A percentile compares a stretch with the other conserved stretches of the same genome.
These are phyloP conservation scores for Pteropus rufus DNA, from an alignment of 2,797 vertebrate species.

Conservation along the genomic window DNA sequence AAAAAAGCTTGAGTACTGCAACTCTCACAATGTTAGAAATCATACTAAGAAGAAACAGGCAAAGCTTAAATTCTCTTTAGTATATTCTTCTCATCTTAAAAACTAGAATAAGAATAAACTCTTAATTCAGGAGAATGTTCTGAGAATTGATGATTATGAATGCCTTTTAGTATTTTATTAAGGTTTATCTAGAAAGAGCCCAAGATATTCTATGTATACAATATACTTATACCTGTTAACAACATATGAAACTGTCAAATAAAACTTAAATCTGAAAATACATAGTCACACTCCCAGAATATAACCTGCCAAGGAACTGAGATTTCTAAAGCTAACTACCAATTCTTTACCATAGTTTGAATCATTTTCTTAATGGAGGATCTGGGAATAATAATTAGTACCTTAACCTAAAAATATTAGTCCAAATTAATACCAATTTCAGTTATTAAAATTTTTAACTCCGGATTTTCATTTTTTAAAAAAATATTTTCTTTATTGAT, in stretches of 20 bases:
- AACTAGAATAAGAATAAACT: slow-evolving; percentile 36
- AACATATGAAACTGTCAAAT: slow-evolving; percentile 26
- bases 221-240: slow-evolving; percentile 24
- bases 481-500: slow-evolving; percentile 14
- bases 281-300: slow-evolving; percentile 17
- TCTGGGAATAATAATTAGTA: slow-evolving; percentile 28
- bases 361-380: slow-evolving; percentile 15
- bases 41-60: slow-evolving; percentile 7
- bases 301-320: slow-evolving; percentile 16
- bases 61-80: slow-evolving; percentile 38
- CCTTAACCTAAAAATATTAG: slow-evolving; percentile 23
- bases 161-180: slow-evolving; percentile 8
- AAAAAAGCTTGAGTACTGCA: background rate
- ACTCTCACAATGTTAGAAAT: slow-evolving; percentile 30
- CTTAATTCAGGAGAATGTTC: slow-evolving; percentile 22
- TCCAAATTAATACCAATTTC: slow-evolving; percentile 39
- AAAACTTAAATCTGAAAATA: slow-evolving; percentile 48
- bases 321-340: slow-evolving; percentile 33
- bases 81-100: slow-evolving; percentile 38
- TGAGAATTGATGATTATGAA: background rate
- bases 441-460: slow-evolving; percentile 33
- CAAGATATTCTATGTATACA: slow-evolving; percentile 40
- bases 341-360: slow-evolving; percentile 29
- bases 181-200: background rate
- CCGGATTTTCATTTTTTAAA: slow-evolving; percentile 15